Percentiles rank a stretch among this genome's conserved stretches.
These are phyloP conservation scores for Tetragonula clypearis DNA, from an alignment of 1,140 invertebrate species.

Conservation along the genomic window DNA sequence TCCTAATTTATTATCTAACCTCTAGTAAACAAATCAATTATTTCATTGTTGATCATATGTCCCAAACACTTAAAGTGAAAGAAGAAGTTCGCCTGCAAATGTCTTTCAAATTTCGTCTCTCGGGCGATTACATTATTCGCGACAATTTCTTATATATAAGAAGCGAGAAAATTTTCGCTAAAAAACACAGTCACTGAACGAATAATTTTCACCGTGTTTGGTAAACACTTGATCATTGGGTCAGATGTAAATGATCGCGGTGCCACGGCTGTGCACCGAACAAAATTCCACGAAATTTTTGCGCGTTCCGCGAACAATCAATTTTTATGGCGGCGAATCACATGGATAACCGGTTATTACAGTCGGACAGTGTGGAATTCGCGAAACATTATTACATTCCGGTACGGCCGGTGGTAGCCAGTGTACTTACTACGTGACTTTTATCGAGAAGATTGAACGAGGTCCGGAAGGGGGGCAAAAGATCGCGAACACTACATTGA, in stretches of 20 bases:
- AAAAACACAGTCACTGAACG: no score
- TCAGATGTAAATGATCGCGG: not conserved
- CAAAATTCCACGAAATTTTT: not conserved
- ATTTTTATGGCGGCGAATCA: not conserved
- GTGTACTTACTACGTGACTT: not conserved
- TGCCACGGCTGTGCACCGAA: no score
- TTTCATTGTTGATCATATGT: no score
- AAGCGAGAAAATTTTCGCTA: no score
- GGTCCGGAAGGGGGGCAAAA: no score
- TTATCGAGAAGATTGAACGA: no score
- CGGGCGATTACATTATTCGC: not conserved
- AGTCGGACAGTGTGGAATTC: not conserved
- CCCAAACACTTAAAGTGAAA: no score
- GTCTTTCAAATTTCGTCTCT: not conserved
- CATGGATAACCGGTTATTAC: constrained; percentile 18
- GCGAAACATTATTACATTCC: constrained; percentile 23
- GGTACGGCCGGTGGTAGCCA: not conserved
- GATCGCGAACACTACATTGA: not conserved
- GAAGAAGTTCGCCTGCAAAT: not conserved
- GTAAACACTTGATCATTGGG: not conserved
- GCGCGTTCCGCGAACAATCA: not conserved
- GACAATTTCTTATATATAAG: not conserved
- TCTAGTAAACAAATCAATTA: no score
- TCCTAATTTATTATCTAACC: no score
- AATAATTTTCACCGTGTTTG: not conserved